phyloP scores from a whole-genome alignment of 2,888 invertebrate species.

The Oscheius sp. region DNA sequence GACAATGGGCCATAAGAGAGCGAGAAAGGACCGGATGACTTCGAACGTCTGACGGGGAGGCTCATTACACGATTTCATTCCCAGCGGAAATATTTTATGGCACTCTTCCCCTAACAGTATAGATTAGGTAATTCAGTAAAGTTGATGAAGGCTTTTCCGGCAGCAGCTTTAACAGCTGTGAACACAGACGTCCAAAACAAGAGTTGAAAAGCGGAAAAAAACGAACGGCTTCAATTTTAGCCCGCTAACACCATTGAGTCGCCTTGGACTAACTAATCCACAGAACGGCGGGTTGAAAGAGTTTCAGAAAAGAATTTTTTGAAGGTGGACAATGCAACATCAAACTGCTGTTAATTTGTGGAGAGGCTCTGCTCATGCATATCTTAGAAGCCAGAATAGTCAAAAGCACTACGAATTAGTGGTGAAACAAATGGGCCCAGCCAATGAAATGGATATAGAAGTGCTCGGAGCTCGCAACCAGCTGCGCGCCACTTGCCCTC shows the following conservation, averaged over 20 bases:
- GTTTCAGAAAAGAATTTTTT: background rate
- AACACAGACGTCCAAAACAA: too few relatives aligned
- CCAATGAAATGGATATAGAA: conserved; percentile 16
- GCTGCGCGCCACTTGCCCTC: conserved; percentile 29
- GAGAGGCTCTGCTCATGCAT: conserved; percentile 17
- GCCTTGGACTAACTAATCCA: background rate
- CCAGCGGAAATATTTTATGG: conserved; percentile 24
- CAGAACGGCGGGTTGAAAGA: background rate
- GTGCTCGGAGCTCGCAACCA: conserved; percentile 3
- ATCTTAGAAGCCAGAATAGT: conserved; percentile 15
- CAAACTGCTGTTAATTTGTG: conserved; percentile 6
- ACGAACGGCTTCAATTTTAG: background rate
- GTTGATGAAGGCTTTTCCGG: too few relatives aligned
- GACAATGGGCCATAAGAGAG: background rate
- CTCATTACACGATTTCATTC: conserved; percentile 24
- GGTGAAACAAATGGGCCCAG: conserved; percentile 10
- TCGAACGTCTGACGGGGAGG: conserved; percentile 13
- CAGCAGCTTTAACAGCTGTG: too few relatives aligned
- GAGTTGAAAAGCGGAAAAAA: background rate
- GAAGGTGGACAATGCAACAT: too few relatives aligned
- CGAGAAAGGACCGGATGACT: too few relatives aligned
- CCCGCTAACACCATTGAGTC: conserved; percentile 21
- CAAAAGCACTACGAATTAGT: conserved; percentile 17
- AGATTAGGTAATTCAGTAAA: background rate
- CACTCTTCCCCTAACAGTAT: conserved; percentile 12